phyloP scores from a whole-genome alignment of 2,888 invertebrate genomes.

The Sphinx pinastri region DNA sequence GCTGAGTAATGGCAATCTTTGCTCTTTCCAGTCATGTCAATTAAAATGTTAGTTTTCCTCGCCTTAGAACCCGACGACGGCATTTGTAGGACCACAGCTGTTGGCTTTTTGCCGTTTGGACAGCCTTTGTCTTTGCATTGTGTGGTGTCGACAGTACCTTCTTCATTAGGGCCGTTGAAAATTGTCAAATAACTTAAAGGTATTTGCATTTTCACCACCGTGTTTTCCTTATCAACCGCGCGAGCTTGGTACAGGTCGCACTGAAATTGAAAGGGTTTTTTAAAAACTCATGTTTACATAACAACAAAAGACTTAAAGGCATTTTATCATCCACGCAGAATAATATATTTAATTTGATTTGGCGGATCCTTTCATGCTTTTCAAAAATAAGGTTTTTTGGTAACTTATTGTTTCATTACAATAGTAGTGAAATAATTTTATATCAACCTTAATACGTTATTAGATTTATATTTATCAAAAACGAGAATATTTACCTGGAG shows the following conservation, averaged over 20 bases:
- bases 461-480: no score
- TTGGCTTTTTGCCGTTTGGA: slow-evolving; percentile 26
- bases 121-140: not conserved
- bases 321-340: not conserved
- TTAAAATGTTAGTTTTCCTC: slow-evolving; percentile 41
- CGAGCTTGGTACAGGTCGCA: slow-evolving; percentile 34
- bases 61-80: slow-evolving; percentile 29
- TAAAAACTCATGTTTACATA: not conserved
- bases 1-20: slow-evolving; percentile 4
- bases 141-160: not conserved
- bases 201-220: slow-evolving; percentile 27
- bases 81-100: slow-evolving; percentile 36
- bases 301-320: not conserved
- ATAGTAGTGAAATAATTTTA: no score
- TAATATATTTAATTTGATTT: not conserved
- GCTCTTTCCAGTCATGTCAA: slow-evolving; percentile 33
- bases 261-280: slow-evolving; percentile 36
- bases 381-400: no score
- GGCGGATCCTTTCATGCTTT: no score
- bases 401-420: no score
- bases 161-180: no score
- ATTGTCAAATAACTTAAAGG: not conserved
- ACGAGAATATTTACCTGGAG: slow-evolving; percentile 55
- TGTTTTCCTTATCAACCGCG: slow-evolving; percentile 25
- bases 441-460: no score